These are phyloP conservation scores for Catalaphyllia jardinei DNA, from an alignment of 64 coral and sea anemone genomes.

Conservation along the genomic window DNA sequence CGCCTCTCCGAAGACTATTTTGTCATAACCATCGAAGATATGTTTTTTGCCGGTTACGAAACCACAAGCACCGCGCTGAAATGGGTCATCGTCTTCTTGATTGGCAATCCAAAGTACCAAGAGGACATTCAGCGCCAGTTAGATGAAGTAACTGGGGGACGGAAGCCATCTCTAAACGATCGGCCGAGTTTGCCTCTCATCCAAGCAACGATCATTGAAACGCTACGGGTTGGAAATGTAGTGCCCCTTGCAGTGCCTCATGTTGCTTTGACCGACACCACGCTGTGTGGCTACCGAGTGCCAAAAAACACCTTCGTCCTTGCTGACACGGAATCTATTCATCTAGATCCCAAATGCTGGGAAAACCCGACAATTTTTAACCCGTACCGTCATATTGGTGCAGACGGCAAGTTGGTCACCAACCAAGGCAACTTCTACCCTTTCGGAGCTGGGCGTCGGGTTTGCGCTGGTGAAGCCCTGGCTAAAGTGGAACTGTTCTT, in stretches of 20 bases:
- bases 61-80: slow-evolving; percentile 39
- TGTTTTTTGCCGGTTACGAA: slow-evolving; percentile 36
- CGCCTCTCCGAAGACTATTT: slow-evolving; percentile 20
- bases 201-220: slow-evolving; percentile 23
- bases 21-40: slow-evolving; percentile 16
- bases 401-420: slow-evolving; percentile 12
- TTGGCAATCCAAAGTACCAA: not conserved
- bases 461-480: slow-evolving; percentile 27
- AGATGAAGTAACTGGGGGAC: slow-evolving; percentile 7
- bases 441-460: slow-evolving; percentile 25
- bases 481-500: slow-evolving; percentile 42
- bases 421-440: slow-evolving; percentile 20
- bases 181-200: slow-evolving; percentile 14
- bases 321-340: slow-evolving; percentile 20
- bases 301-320: slow-evolving; percentile 3
- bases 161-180: not conserved
- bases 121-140: slow-evolving; percentile 10
- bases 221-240: not conserved
- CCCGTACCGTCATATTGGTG: slow-evolving; percentile 35
- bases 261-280: not conserved
- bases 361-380: slow-evolving; percentile 26
- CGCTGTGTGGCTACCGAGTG: slow-evolving; percentile 27
- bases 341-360: slow-evolving; percentile 28
- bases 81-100: slow-evolving; percentile 21
- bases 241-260: slow-evolving; percentile 12